Percentiles rank a stretch among this genome's conserved stretches.
These are phyloP conservation scores for Sterna hirundo DNA, from an alignment of 2,113 vertebrate genomes.

Conservation along the genomic window DNA sequence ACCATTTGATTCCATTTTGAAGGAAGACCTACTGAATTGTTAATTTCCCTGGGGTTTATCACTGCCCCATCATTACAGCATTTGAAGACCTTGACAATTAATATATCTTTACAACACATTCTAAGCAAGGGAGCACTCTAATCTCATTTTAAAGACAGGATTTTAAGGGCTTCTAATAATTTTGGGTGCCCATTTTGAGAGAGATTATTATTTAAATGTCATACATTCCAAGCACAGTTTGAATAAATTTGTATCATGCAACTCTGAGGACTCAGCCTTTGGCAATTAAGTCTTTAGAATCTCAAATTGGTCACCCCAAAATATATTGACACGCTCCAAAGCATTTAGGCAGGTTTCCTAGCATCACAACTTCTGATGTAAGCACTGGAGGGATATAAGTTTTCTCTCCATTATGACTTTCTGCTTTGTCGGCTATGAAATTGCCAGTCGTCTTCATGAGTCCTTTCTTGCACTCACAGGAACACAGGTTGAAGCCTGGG, in stretches of 20 bases:
- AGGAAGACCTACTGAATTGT: background rate
- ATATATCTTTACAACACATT: background rate
- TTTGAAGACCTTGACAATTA: background rate
- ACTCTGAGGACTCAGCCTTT: background rate
- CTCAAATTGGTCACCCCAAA: background rate
- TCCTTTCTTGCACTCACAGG: background rate
- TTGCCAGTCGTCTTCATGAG: background rate
- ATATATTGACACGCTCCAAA: background rate
- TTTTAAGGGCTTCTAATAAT: background rate
- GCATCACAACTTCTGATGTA: background rate
- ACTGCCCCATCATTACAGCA: background rate
- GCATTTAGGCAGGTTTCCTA: background rate
- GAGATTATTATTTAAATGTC: background rate
- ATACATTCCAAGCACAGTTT: background rate
- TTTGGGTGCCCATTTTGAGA: background rate
- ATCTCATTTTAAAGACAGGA: background rate
- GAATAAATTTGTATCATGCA: background rate
- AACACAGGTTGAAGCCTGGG: background rate
- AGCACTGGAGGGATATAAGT: background rate
- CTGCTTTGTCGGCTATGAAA: background rate
- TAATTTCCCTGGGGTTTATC: background rate
- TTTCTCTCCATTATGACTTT: background rate
- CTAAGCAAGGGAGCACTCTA: background rate
- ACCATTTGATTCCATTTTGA: background rate
- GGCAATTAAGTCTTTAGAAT: background rate